phyloP scores from a whole-genome alignment of 2,888 invertebrate species.

The Epistrophella euchroma region DNA sequence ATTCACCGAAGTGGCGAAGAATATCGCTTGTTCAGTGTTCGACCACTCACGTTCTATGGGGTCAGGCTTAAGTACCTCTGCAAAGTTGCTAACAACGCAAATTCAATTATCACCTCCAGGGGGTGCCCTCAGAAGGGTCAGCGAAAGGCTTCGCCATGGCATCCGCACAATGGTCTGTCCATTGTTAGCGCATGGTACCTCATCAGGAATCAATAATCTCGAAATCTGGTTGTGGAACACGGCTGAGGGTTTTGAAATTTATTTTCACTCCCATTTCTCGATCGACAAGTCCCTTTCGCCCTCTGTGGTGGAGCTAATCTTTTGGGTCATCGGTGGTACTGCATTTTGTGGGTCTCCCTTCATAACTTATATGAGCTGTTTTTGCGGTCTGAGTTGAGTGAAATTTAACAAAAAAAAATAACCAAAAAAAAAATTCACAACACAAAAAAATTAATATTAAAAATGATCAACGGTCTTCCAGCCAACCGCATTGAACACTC shows the following conservation, averaged over 20 bases:
- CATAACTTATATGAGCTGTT: slow-evolving; percentile 64
- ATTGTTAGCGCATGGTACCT: slow-evolving; percentile 41
- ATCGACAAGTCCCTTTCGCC: slow-evolving; percentile 46
- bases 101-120: slow-evolving; percentile 70
- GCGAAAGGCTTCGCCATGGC: not conserved
- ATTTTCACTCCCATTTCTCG: slow-evolving; percentile 69
- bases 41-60: slow-evolving; percentile 32
- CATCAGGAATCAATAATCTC: slow-evolving; percentile 69
- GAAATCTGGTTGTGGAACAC: slow-evolving; percentile 45
- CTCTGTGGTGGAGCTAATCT: slow-evolving; percentile 55
- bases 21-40: not conserved
- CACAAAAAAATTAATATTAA: slow-evolving; percentile 67
- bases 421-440: slow-evolving; percentile 25
- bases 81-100: slow-evolving; percentile 52
- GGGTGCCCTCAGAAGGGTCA: slow-evolving; percentile 42
- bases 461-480: slow-evolving; percentile 70
- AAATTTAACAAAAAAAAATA: slow-evolving; percentile 63
- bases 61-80: slow-evolving; percentile 33
- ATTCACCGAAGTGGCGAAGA: slow-evolving; percentile 35
- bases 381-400: slow-evolving; percentile 21
- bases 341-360: slow-evolving; percentile 51
- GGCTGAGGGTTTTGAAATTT: slow-evolving; percentile 64
- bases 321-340: slow-evolving; percentile 71
- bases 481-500: not conserved
- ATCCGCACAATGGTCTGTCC: slow-evolving; percentile 26